A percentile compares a stretch with the other conserved stretches of the same genome.
phyloP scores from a whole-genome alignment of 2,113 vertebrate genomes.

The Leptobrachium ailaonicum region DNA sequence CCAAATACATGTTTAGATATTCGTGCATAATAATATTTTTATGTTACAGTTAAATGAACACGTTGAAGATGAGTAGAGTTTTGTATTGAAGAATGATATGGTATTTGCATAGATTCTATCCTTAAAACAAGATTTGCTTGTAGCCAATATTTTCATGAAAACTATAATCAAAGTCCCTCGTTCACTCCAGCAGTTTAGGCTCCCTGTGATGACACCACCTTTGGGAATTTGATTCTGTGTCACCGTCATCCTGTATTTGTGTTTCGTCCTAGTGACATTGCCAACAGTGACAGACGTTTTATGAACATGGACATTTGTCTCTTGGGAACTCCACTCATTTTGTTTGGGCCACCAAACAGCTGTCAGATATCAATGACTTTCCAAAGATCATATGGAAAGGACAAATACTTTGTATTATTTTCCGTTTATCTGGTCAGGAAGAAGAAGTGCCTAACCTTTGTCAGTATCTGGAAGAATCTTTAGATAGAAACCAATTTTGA shows the following conservation, averaged over 20 bases:
- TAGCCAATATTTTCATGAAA: too few species aligned
- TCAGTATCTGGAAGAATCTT: too few species aligned
- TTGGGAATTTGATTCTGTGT: conserved; percentile 29
- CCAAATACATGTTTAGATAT: too few species aligned
- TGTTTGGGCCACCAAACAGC: conserved; percentile 42
- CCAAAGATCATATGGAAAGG: conserved; percentile 23
- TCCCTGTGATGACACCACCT: conserved; percentile 25
- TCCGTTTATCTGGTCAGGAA: background rate
- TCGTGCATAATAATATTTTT: too few species aligned
- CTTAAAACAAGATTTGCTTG: too few species aligned
- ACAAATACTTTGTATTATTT: conserved; percentile 20
- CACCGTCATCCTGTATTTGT: conserved; percentile 20
- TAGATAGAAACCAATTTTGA: too few species aligned
- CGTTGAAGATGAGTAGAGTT: too few species aligned
- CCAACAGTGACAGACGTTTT: conserved; percentile 27
- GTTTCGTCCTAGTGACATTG: conserved; percentile 33
- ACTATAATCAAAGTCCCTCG: too few species aligned
- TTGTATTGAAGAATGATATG: too few species aligned
- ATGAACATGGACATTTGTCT: conserved; percentile 31
- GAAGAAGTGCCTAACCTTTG: background rate
- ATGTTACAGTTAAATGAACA: too few species aligned
- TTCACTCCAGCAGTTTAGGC: conserved; percentile 5
- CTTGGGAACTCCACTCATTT: conserved; percentile 35
- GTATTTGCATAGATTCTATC: too few species aligned
- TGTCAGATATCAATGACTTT: conserved; percentile 48